Evolutionary conservation across 2,888 invertebrate genomes (phyloP).

Genomic region (Drosophila fungiperda): DNA sequence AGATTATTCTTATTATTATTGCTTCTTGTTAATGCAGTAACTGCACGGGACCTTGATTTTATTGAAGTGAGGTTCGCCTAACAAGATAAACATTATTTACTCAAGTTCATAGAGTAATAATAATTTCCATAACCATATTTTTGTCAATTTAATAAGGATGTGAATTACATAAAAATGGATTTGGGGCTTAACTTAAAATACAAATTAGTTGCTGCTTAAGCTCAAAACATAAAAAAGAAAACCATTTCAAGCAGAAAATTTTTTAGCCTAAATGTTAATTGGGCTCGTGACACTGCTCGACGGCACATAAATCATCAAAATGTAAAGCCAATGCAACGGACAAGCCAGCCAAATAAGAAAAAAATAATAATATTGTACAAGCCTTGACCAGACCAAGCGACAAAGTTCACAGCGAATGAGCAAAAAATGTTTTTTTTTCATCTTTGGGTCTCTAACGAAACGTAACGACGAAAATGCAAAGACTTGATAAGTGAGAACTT

Average conservation of each 20-base stretch:
- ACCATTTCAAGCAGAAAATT: conserved; percentile 52
- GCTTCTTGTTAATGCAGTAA: background rate
- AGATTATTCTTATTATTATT: background rate
- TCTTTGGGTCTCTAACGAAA: conserved; percentile 62
- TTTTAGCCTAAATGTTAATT: conserved; percentile 72
- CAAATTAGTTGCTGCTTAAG: conserved; percentile 53
- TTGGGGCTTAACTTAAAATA: background rate
- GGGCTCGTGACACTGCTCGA: conserved; percentile 74
- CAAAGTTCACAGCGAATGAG: conserved; percentile 18
- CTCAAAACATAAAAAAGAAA: conserved; percentile 36
- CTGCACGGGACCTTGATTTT: background rate
- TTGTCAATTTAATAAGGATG: background rate
- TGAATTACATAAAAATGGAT: background rate
- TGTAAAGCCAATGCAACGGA: conserved; percentile 53
- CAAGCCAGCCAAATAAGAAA: conserved; percentile 38
- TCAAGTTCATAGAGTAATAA: background rate
- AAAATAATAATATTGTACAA: conserved; percentile 20
- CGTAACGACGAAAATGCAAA: conserved; percentile 66
- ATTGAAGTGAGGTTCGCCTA: background rate
- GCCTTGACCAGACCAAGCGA: conserved; percentile 38
- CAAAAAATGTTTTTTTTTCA: conserved; percentile 8
- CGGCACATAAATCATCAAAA: conserved; percentile 74
- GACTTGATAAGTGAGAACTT: conserved; percentile 55
- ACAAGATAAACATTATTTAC: background rate
- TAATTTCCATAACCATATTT: background rate